Evolutionary conservation across 2,797 vertebrate species (phyloP).

Genomic region (Coracias cyanogaster): DNA sequence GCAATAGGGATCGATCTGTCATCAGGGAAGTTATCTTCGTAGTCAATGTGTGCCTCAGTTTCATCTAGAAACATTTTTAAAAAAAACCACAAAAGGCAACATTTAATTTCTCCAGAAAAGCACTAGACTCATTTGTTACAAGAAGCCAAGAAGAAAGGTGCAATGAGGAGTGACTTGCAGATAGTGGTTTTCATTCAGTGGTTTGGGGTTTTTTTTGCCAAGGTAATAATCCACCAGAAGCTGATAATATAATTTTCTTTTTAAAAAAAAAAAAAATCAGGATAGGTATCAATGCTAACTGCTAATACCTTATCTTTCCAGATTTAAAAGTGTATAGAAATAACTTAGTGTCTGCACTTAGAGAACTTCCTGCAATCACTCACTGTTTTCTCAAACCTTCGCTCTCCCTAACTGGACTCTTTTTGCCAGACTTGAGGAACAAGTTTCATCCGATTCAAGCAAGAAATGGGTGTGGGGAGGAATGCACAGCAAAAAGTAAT

Average conservation of each 20-base stretch:
- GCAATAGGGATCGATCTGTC: conserved; percentile 77
- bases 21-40: conserved; percentile 91
- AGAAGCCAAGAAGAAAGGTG: not conserved
- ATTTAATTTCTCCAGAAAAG: not conserved
- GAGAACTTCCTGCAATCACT: not conserved
- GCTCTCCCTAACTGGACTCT: not conserved
- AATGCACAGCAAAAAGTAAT: not conserved
- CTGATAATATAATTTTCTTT: not conserved
- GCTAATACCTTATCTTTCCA: not conserved
- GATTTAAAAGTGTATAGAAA: not conserved
- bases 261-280: not conserved
- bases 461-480: not conserved
- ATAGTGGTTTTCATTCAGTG: not conserved
- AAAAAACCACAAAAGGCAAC: not conserved
- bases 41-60: conserved; percentile 87
- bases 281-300: not conserved
- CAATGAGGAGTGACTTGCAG: not conserved
- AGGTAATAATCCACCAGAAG: not conserved
- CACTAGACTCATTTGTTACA: not conserved
- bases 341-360: not conserved
- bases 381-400: not conserved
- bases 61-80: conserved; percentile 81
- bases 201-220: not conserved
- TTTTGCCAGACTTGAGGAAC: not conserved
- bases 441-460: not conserved